Evolutionary conservation across 2,797 vertebrate genomes (phyloP).

Genomic region (Mycteria americana): DNA sequence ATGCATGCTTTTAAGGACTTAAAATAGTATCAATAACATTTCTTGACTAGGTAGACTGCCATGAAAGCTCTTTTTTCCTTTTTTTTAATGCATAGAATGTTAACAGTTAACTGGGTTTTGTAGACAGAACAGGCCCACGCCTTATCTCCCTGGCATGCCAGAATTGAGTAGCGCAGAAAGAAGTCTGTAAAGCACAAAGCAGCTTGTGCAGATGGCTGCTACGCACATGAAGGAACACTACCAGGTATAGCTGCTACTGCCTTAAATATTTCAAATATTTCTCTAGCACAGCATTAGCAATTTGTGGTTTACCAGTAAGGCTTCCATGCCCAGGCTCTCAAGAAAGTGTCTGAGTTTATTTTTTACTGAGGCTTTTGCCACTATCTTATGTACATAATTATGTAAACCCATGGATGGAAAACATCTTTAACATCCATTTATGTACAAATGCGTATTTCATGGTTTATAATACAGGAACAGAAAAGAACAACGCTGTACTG

Average conservation of each 20-base stretch:
- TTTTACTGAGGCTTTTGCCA: not conserved
- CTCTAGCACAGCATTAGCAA: not conserved
- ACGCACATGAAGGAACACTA: not conserved
- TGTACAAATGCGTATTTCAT: not conserved
- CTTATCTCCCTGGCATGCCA: not conserved
- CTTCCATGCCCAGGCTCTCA: not conserved
- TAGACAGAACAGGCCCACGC: not conserved
- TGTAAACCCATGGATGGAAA: not conserved
- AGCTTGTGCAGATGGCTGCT: not conserved
- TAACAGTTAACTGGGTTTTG: not conserved
- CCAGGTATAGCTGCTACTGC: not conserved
- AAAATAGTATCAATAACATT: not conserved
- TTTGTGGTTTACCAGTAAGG: not conserved
- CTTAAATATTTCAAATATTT: not conserved
- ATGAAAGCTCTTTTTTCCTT: not conserved
- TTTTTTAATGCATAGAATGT: not conserved
- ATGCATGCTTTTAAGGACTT: not conserved
- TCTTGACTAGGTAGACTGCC: not conserved
- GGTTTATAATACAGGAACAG: not conserved
- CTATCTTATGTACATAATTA: not conserved
- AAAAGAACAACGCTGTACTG: not conserved
- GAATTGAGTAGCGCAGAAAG: conserved; percentile 2
- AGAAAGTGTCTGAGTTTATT: not conserved
- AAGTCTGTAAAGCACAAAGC: not conserved
- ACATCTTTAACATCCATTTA: not conserved